phyloP scores from a whole-genome alignment of 1,140 invertebrate species.

The Lethocerus indicus region DNA sequence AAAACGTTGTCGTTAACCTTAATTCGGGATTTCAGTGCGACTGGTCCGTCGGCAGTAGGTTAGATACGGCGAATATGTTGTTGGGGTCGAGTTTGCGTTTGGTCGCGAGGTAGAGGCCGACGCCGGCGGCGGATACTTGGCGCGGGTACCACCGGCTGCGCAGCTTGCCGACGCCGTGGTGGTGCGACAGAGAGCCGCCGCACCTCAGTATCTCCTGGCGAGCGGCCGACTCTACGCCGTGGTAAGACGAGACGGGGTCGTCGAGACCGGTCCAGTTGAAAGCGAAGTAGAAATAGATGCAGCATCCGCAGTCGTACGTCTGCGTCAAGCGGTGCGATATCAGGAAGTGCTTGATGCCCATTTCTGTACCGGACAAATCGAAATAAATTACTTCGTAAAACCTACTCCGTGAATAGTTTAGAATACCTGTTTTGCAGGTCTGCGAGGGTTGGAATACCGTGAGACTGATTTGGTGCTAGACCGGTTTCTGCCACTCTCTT shows the following conservation, averaged over 20 bases:
- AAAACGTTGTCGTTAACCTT: too few species aligned
- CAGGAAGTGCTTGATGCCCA: slow-evolving; percentile 40
- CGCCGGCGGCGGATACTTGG: slow-evolving; percentile 57
- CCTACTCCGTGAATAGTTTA: too few species aligned
- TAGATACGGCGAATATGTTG: slow-evolving; percentile 61
- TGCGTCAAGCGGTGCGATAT: slow-evolving; percentile 83
- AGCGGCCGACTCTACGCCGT: slow-evolving; percentile 64
- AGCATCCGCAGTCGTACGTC: slow-evolving; percentile 92
- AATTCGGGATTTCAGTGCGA: too few species aligned
- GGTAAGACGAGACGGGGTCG: slow-evolving; percentile 68
- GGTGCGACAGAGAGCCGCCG: slow-evolving; percentile 89
- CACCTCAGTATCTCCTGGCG: slow-evolving; percentile 78
- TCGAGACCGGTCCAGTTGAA: slow-evolving; percentile 55
- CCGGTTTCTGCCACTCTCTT: too few species aligned
- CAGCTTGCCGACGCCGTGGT: slow-evolving; percentile 92
- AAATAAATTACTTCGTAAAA: too few species aligned
- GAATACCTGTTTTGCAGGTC: too few species aligned
- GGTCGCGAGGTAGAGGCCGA: slow-evolving; percentile 55
- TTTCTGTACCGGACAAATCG: slow-evolving; percentile 19
- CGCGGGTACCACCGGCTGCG: slow-evolving; percentile 62
- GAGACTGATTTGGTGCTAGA: too few species aligned
- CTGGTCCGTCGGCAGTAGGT: slow-evolving; percentile 7
- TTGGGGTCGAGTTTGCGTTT: slow-evolving; percentile 81
- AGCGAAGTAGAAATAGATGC: slow-evolving; percentile 96
- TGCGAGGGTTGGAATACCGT: too few species aligned